Evolutionary conservation across 2,888 invertebrate species (phyloP).

Genomic region (Drosophila testacea): DNA sequence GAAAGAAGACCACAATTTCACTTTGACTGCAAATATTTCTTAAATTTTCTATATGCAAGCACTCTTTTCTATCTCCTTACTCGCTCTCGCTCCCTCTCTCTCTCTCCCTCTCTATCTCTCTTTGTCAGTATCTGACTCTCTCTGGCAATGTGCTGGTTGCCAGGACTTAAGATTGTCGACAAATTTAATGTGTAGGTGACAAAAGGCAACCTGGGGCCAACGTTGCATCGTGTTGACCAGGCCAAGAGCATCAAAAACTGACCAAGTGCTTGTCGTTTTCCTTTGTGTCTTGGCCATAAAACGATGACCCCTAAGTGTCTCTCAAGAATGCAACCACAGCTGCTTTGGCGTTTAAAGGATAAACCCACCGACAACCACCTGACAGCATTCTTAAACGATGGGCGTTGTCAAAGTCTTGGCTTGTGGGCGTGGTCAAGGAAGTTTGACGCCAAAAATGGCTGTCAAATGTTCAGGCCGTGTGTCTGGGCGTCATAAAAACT

Average conservation of each 20-base stretch:
- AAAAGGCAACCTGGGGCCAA: slow-evolving; percentile 36
- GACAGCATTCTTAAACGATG: slow-evolving; percentile 26
- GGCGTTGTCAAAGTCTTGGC: slow-evolving; percentile 4
- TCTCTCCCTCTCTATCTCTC: background rate
- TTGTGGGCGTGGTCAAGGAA: background rate
- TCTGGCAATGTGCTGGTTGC: background rate
- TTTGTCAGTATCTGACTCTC: background rate
- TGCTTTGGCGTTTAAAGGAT: slow-evolving; percentile 16
- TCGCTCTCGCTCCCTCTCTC: background rate
- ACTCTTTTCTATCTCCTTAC: background rate
- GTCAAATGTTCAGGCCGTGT: slow-evolving; percentile 36
- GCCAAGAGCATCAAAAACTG: slow-evolving; percentile 45
- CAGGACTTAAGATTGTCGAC: slow-evolving; percentile 25
- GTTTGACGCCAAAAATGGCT: slow-evolving; percentile 21
- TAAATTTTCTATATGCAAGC: slow-evolving; percentile 33
- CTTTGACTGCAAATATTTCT: slow-evolving; percentile 44
- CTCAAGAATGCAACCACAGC: slow-evolving; percentile 47
- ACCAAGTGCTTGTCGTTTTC: slow-evolving; percentile 51
- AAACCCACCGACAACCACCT: slow-evolving; percentile 39
- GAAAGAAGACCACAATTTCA: slow-evolving; percentile 24
- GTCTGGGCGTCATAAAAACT: slow-evolving; percentile 53
- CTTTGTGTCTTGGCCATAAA: slow-evolving; percentile 52
- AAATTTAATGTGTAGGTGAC: slow-evolving; percentile 50
- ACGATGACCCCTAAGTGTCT: slow-evolving; percentile 77
- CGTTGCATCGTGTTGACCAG: slow-evolving; percentile 3